Conservation (phyloP, 2,888 invertebrate species). For the Metopia argyrocephala region DNA sequence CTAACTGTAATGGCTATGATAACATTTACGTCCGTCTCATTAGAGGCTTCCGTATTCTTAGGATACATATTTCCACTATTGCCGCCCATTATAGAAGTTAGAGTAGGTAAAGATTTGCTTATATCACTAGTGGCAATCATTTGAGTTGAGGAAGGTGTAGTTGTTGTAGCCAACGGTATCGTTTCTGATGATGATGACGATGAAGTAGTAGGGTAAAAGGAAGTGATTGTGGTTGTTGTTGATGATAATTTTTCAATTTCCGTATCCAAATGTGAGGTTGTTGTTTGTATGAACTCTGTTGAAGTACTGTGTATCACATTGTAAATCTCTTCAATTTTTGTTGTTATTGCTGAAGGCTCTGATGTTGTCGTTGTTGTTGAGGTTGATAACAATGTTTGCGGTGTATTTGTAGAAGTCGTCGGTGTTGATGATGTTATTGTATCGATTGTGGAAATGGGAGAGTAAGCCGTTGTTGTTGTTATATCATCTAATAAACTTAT, state of each 20-base stretch:
- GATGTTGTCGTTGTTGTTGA: conserved; percentile 65
- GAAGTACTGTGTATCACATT: conserved; percentile 64
- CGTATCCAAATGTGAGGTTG: conserved; percentile 35
- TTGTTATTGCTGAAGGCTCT: conserved; percentile 62
- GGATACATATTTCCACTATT: conserved; percentile 67
- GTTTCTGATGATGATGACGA: background rate
- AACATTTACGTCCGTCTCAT: conserved; percentile 82
- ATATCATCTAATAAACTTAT: conserved; percentile 55
- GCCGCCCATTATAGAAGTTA: conserved; percentile 49
- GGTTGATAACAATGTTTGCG: conserved; percentile 34
- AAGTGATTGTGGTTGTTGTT: background rate
- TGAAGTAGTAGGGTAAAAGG: background rate
- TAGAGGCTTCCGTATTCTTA: conserved; percentile 66
- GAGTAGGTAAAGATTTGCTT: conserved; percentile 53
- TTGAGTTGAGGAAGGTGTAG: background rate
- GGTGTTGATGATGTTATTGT: background rate
- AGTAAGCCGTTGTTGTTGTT: conserved; percentile 36
- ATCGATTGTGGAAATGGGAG: conserved; percentile 19
- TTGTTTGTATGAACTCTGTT: conserved; percentile 48
- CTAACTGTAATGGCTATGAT: conserved; percentile 90
- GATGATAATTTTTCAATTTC: conserved; percentile 27
- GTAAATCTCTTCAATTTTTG: conserved; percentile 68
- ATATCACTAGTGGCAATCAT: conserved; percentile 38
- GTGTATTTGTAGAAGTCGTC: conserved; percentile 24
- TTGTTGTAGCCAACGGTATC: background rate